These are phyloP conservation scores for Drosophila varians DNA, from an alignment of 1,140 invertebrate species.

Conservation along the genomic window DNA sequence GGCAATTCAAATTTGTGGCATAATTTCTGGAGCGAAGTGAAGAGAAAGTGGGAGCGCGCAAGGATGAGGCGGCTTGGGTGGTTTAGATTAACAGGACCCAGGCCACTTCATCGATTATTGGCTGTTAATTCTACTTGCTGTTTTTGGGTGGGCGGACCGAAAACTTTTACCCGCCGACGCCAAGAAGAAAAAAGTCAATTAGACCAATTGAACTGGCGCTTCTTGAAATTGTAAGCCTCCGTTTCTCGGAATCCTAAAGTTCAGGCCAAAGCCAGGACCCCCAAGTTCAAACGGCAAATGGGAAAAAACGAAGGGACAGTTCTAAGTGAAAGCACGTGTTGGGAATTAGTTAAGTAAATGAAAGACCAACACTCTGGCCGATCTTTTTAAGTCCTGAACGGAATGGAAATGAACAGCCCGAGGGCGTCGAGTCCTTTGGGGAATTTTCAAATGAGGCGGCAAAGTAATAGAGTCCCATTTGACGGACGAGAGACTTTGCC, in stretches of 20 bases:
- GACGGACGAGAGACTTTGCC: not conserved
- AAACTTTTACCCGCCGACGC: conserved; percentile 34
- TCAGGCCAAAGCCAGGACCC: conserved; percentile 12
- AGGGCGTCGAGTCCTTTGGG: not conserved
- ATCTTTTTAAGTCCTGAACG: conserved; percentile 3
- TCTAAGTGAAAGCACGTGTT: conserved; percentile 61
- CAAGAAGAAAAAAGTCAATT: conserved; percentile 66
- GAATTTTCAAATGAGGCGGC: not conserved
- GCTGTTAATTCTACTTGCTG: conserved; percentile 57
- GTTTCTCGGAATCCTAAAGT: conserved; percentile 63
- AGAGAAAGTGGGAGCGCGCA: not conserved
- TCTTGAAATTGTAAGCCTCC: conserved; percentile 19
- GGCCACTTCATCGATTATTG: conserved; percentile 70
- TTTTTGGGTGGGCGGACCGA: conserved; percentile 15
- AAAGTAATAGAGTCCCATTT: conserved; percentile 10
- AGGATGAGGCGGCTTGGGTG: conserved; percentile 1
- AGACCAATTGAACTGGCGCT: conserved; percentile 69
- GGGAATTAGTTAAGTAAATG: conserved; percentile 52
- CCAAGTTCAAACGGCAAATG: not conserved
- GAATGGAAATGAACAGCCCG: conserved; percentile 18
- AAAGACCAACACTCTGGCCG: conserved; percentile 2
- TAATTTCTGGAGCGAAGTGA: conserved; percentile 30
- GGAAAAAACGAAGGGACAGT: conserved; percentile 2
- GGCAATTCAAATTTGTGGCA: conserved; percentile 52
- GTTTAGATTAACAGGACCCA: conserved; percentile 47